A percentile compares a stretch with the other conserved stretches of the same genome.
Conservation (phyloP, 2,113 vertebrate species). For the Oryzias melastigma region DNA sequence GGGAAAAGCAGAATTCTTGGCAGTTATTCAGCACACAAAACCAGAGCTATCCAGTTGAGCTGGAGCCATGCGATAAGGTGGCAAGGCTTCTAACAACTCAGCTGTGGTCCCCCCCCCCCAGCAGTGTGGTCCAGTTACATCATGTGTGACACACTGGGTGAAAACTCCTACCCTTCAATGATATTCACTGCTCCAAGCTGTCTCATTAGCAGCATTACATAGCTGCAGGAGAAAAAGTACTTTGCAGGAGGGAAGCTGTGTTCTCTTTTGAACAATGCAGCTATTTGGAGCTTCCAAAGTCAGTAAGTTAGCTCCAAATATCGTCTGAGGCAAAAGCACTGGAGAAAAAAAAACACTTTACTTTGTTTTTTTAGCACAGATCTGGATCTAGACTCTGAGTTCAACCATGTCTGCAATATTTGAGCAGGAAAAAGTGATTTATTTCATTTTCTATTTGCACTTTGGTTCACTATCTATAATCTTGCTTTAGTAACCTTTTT, state of each 20-base stretch:
- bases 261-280: not conserved
- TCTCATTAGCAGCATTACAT: slow-evolving; percentile 25
- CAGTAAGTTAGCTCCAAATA: too few species aligned
- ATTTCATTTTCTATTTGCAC: too few species aligned
- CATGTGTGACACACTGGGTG: slow-evolving; percentile 17
- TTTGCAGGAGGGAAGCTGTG: too few species aligned
- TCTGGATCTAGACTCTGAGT: too few species aligned
- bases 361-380: too few species aligned
- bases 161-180: slow-evolving; percentile 13
- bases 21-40: slow-evolving; percentile 35
- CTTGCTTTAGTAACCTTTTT: too few species aligned
- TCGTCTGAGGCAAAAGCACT: too few species aligned
- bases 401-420: too few species aligned
- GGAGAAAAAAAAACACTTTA: too few species aligned
- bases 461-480: too few species aligned
- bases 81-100: slow-evolving; percentile 24
- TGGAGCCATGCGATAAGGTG: slow-evolving; percentile 39
- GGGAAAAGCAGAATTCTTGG: slow-evolving; percentile 13
- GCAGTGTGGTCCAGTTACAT: slow-evolving; percentile 18
- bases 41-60: slow-evolving; percentile 35
- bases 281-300: too few species aligned
- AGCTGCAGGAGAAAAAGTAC: not conserved
- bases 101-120: not conserved
- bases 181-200: slow-evolving; percentile 18
- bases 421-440: too few species aligned